phyloP scores from a whole-genome alignment of 2,888 invertebrate genomes.

The Acronicta aceris region DNA sequence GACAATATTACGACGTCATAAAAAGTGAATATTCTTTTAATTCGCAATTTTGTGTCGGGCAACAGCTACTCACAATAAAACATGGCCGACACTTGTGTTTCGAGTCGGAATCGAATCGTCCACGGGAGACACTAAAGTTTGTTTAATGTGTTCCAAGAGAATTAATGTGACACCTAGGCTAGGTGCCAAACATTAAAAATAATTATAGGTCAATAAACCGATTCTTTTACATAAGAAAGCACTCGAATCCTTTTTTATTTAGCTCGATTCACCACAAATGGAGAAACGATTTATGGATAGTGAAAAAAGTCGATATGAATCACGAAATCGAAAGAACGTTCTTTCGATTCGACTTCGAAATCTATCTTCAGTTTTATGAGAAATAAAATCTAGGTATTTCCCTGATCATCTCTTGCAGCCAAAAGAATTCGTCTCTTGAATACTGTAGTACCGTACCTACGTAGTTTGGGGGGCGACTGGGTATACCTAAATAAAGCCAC shows the following conservation, averaged over 20 bases:
- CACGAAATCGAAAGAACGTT: conserved; percentile 8
- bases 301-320: conserved; percentile 27
- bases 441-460: too few relatives aligned
- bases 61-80: conserved; percentile 76
- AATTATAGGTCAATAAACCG: conserved; percentile 68
- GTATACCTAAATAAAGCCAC: too few relatives aligned
- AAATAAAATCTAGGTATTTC: too few relatives aligned
- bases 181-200: conserved; percentile 68
- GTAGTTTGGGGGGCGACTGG: too few relatives aligned
- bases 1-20: conserved; percentile 75
- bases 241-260: conserved; percentile 55
- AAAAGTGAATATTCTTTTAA: conserved; percentile 78
- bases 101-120: conserved; percentile 69
- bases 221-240: conserved; percentile 65
- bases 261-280: conserved; percentile 13
- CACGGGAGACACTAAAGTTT: conserved; percentile 70
- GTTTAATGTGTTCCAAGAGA: conserved; percentile 75
- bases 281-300: conserved; percentile 30
- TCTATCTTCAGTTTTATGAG: background rate
- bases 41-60: conserved; percentile 75
- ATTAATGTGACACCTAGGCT: conserved; percentile 74
- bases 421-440: too few relatives aligned
- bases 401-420: too few relatives aligned
- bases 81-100: conserved; percentile 67
- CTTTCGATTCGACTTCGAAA: background rate